Percentiles rank a stretch among this genome's conserved stretches.
Conservation (phyloP, 2,113 vertebrate species). For the Propithecus coquereli region DNA sequence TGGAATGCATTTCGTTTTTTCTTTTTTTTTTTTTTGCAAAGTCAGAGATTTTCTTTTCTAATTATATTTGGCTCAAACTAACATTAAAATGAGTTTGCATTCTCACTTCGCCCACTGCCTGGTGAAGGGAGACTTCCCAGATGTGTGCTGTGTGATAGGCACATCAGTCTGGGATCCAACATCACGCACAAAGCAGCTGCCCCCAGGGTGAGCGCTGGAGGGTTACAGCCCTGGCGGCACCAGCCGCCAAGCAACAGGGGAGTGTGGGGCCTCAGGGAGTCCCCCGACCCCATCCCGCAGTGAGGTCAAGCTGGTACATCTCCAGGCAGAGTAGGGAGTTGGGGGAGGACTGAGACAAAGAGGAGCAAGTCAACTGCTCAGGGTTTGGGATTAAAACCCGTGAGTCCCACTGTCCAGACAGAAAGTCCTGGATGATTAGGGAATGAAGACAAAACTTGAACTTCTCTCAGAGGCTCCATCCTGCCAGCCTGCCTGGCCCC, state of each 20-base stretch:
- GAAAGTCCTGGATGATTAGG: background rate
- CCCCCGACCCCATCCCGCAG: too few species aligned
- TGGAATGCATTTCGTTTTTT: background rate
- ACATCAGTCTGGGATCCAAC: background rate
- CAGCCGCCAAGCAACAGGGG: background rate
- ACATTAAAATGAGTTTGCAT: conserved; percentile 57
- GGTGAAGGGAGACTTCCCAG: background rate
- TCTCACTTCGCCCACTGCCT: background rate
- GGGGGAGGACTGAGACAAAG: background rate
- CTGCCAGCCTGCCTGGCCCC: background rate
- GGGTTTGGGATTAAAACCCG: background rate
- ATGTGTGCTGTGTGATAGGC: background rate
- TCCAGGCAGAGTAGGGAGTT: background rate
- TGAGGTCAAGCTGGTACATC: background rate
- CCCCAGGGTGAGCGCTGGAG: background rate
- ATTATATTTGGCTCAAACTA: conserved; percentile 51
- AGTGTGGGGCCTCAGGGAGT: background rate
- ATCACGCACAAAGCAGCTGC: background rate
- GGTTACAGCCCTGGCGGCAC: fast-evolving
- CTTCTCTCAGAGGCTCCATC: background rate
- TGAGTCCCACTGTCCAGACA: background rate
- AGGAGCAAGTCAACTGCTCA: background rate
- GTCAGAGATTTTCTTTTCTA: conserved; percentile 61
- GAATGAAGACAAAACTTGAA: background rate
- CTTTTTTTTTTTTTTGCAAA: conserved; percentile 8